Evolutionary conservation across 2,797 vertebrate genomes (phyloP).

Genomic region (Dromococcyx pavoninus): DNA sequence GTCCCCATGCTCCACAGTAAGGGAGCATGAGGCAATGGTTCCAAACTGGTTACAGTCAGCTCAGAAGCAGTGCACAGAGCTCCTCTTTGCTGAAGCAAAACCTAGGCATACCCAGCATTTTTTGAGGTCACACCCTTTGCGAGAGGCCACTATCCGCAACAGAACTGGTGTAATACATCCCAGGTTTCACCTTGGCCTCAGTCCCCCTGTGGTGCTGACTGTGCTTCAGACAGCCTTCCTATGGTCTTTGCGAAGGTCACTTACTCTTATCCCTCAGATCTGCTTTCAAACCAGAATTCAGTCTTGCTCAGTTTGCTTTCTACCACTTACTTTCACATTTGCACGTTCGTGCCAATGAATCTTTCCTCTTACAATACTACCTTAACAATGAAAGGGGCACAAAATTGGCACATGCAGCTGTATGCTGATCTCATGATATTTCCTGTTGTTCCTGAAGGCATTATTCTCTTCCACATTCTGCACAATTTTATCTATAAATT

Average conservation of each 20-base stretch:
- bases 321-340: neutral
- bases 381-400: neutral
- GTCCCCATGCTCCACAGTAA: neutral
- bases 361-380: neutral
- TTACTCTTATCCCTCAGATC: neutral
- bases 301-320: neutral
- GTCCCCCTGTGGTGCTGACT: accelerated
- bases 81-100: neutral
- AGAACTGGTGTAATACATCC: too few relatives aligned
- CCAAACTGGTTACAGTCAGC: neutral
- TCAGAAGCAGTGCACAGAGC: neutral
- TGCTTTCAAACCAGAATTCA: neutral
- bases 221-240: neutral
- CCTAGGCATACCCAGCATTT: neutral
- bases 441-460: neutral
- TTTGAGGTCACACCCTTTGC: neutral
- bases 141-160: neutral
- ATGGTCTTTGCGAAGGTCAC: neutral
- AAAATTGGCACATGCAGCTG: neutral
- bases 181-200: neutral
- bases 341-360: neutral
- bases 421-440: neutral
- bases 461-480: neutral
- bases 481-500: neutral
- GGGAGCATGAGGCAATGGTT: neutral